Percentiles rank a stretch among this genome's conserved stretches.
Evolutionary conservation across 2,888 invertebrate species (phyloP).

Genomic region (Drosophila ochracea): DNA sequence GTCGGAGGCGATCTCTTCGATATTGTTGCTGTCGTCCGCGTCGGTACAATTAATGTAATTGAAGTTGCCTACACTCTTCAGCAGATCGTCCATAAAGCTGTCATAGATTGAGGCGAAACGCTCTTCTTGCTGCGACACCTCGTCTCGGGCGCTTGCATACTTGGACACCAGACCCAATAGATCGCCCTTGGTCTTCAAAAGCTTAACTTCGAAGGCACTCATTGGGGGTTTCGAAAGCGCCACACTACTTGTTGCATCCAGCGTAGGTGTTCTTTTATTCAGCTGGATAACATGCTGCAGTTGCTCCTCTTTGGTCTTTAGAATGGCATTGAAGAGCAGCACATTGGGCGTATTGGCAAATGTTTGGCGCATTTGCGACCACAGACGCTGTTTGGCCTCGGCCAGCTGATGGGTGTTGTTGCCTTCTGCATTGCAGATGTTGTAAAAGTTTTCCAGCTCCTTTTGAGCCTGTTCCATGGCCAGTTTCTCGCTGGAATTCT

Average conservation of each 20-base stretch:
- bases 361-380: conserved; percentile 79
- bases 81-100: conserved; percentile 76
- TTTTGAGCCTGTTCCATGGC: conserved; percentile 78
- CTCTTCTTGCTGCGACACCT: conserved; percentile 68
- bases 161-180: conserved; percentile 79
- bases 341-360: conserved; percentile 82
- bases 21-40: conserved; percentile 62
- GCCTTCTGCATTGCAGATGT: conserved; percentile 60
- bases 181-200: conserved; percentile 79
- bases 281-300: conserved; percentile 79
- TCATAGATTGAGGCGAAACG: conserved; percentile 73
- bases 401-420: conserved; percentile 49
- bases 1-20: conserved; percentile 81
- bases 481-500: conserved; percentile 77
- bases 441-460: conserved; percentile 80
- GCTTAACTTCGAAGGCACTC: conserved; percentile 73
- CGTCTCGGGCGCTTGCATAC: conserved; percentile 69
- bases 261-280: conserved; percentile 56
- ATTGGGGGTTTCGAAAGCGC: conserved; percentile 57
- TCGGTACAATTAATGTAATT: conserved; percentile 68
- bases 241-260: conserved; percentile 13
- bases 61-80: conserved; percentile 78
- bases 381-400: conserved; percentile 76
- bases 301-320: conserved; percentile 82
- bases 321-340: conserved; percentile 79